Conservation (phyloP, 2,888 invertebrate species). For the Nomada lathburiana region DNA sequence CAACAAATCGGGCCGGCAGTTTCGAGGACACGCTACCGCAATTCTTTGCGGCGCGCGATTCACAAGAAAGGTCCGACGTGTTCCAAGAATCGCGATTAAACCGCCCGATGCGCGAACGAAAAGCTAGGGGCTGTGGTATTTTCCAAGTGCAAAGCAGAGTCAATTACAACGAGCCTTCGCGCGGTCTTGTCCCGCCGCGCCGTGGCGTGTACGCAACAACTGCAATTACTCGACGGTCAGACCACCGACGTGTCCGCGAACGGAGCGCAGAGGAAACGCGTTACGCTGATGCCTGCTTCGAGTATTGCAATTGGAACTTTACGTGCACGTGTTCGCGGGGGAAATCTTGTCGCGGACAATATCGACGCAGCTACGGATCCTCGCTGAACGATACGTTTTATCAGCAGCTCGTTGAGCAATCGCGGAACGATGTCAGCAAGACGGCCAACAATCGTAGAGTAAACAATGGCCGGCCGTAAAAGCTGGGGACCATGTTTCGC, state of each 20-base stretch:
- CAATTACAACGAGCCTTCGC: background rate
- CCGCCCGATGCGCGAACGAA: background rate
- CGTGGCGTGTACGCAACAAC: conserved; percentile 14
- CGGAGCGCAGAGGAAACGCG: background rate
- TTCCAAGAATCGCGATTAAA: background rate
- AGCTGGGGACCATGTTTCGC: background rate
- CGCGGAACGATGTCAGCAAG: conserved; percentile 24
- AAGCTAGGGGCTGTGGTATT: background rate
- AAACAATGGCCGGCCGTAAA: conserved; percentile 33
- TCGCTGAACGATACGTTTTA: conserved; percentile 8
- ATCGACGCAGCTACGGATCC: background rate
- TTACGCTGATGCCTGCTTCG: background rate
- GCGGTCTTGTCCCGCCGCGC: background rate
- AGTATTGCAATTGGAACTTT: background rate
- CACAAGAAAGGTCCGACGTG: background rate
- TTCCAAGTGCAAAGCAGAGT: conserved; percentile 4
- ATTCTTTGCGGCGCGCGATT: background rate
- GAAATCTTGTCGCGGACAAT: background rate
- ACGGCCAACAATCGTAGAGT: conserved; percentile 8
- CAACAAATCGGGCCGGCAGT: background rate
- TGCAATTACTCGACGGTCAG: conserved; percentile 8
- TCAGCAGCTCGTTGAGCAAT: conserved; percentile 18
- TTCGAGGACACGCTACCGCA: background rate
- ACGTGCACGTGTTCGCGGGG: background rate
- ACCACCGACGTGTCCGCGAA: conserved; percentile 1